A percentile compares a stretch with the other conserved stretches of the same genome.
These are phyloP conservation scores for Metellina segmentata DNA, from an alignment of 2,888 invertebrate genomes.

Conservation along the genomic window DNA sequence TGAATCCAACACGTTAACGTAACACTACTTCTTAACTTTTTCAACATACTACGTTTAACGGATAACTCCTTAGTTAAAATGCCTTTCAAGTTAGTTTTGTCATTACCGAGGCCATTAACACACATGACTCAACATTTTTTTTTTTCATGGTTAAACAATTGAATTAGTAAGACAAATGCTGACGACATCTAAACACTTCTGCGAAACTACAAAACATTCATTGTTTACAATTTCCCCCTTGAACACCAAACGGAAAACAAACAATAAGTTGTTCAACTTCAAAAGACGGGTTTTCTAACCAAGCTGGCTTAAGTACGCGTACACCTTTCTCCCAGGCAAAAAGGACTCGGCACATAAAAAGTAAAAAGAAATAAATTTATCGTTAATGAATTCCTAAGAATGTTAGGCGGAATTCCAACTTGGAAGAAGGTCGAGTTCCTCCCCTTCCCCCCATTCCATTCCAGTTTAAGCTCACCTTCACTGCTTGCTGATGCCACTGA, in stretches of 20 bases:
- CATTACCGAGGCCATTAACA: too few relatives aligned
- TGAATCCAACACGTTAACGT: too few relatives aligned
- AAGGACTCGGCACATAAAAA: constrained; percentile 3
- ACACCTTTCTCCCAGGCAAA: background rate
- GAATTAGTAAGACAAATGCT: background rate
- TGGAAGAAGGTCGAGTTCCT: constrained; percentile 51
- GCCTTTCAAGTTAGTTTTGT: too few relatives aligned
- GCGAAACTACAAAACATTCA: background rate
- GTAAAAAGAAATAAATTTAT: constrained; percentile 25
- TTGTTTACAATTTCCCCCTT: constrained; percentile 25
- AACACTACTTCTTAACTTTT: too few relatives aligned
- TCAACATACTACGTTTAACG: too few relatives aligned
- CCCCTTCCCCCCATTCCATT: too few relatives aligned
- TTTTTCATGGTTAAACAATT: too few relatives aligned
- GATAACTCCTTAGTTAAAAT: too few relatives aligned
- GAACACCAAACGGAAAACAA: background rate
- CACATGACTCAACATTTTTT: too few relatives aligned
- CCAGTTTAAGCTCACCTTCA: constrained; percentile 60
- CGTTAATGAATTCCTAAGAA: constrained; percentile 64
- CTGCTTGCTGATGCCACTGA: constrained; percentile 29
- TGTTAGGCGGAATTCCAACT: constrained; percentile 19
- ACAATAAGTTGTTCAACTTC: constrained; percentile 10
- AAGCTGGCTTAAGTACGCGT: constrained; percentile 14
- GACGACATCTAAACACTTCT: background rate
- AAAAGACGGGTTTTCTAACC: constrained; percentile 12